Evolutionary conservation across 2,888 invertebrate species (phyloP).

Genomic region (Pristionchus mayeri): DNA sequence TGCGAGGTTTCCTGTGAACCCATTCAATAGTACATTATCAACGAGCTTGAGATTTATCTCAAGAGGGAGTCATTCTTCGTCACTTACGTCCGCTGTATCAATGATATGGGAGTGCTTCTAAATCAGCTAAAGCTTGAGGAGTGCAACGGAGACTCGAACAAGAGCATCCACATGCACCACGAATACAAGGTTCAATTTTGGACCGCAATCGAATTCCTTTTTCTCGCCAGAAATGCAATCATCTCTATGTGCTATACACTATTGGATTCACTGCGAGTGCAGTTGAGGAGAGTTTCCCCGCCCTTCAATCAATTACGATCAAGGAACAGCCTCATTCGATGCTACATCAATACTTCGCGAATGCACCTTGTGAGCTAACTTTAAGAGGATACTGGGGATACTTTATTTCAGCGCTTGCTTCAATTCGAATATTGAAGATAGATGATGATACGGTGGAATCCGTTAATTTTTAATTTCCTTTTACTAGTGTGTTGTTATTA

Average conservation of each 20-base stretch:
- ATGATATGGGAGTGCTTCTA: not conserved
- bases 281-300: not conserved
- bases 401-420: not conserved
- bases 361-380: constrained; percentile 2
- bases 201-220: no score
- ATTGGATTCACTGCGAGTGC: constrained; percentile 8
- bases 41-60: no score
- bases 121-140: not conserved
- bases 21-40: no score
- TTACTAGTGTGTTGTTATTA: not conserved
- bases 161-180: constrained; percentile 25
- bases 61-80: constrained; percentile 18
- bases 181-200: constrained; percentile 49
- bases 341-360: not conserved
- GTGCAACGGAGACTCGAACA: not conserved
- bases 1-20: no score
- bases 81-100: constrained; percentile 11
- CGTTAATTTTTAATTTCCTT: not conserved
- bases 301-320: constrained; percentile 1
- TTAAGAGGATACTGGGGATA: not conserved
- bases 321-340: not conserved
- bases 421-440: not conserved
- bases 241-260: constrained; percentile 12
- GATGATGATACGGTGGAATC: not conserved
- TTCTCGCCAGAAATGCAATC: not conserved